These are phyloP conservation scores for Drosophila hamatofila DNA, from an alignment of 2,888 invertebrate species.

Conservation along the genomic window DNA sequence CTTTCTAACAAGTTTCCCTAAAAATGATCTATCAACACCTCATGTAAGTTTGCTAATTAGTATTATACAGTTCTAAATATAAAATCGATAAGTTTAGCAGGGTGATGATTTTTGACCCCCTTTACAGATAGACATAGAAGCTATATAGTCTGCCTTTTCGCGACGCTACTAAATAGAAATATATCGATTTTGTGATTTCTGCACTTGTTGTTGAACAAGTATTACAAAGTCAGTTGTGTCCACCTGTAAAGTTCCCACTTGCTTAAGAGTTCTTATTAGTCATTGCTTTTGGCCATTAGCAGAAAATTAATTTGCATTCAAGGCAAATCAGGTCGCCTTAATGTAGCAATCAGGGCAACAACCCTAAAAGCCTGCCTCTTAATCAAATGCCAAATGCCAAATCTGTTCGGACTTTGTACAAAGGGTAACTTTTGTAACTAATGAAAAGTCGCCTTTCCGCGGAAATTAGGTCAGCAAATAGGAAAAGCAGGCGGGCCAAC, in stretches of 20 bases:
- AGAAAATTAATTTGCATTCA: conserved; percentile 61
- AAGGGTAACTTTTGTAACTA: conserved; percentile 59
- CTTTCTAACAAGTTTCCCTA: neutral
- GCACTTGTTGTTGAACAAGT: neutral
- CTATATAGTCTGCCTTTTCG: neutral
- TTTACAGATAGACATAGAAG: neutral
- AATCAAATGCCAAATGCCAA: conserved; percentile 52
- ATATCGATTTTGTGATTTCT: neutral
- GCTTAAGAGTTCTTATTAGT: neutral
- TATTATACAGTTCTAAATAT: neutral
- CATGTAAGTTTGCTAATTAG: neutral
- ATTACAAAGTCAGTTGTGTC: neutral
- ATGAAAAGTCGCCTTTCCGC: conserved; percentile 77
- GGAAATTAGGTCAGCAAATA: conserved; percentile 69
- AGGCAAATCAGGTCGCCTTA: conserved; percentile 31
- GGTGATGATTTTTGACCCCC: neutral
- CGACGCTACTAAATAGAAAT: neutral
- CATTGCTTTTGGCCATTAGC: conserved; percentile 24
- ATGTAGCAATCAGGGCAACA: conserved; percentile 55
- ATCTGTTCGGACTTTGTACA: conserved; percentile 41
- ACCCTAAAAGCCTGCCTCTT: conserved; percentile 46
- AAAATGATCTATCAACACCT: neutral
- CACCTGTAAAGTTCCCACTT: neutral
- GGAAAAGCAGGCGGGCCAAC: conserved; percentile 47
- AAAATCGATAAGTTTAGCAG: neutral